Conservation (phyloP, 2,113 vertebrate genomes). For the Neolamprologus tretocephalus region DNA sequence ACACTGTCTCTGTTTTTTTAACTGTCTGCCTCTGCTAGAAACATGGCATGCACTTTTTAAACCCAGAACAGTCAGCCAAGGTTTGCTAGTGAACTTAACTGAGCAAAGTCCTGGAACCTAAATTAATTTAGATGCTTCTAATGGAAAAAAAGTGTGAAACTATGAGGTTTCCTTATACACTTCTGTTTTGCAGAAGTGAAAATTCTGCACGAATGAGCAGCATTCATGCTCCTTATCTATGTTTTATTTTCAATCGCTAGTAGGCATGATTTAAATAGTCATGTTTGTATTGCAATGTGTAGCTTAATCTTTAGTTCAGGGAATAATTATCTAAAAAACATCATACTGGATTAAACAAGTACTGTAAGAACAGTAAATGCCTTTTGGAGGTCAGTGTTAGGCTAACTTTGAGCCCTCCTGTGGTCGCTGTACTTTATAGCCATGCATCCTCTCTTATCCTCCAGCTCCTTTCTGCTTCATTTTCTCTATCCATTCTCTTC, state of each 20-base stretch:
- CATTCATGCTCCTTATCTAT: neutral
- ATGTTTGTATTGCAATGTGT: neutral
- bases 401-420: slow-evolving; percentile 9
- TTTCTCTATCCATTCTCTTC: slow-evolving; percentile 4
- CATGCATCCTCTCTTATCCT: slow-evolving; percentile 24
- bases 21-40: neutral
- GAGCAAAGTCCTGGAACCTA: neutral
- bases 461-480: neutral
- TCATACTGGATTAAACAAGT: neutral
- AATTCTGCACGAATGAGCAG: neutral
- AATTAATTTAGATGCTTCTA: neutral
- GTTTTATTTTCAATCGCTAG: neutral
- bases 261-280: neutral
- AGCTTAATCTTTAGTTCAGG: neutral
- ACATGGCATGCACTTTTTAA: neutral
- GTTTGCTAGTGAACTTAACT: neutral
- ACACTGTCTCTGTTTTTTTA: neutral
- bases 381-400: neutral
- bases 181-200: neutral
- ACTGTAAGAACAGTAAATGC: neutral
- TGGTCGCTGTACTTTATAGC: neutral
- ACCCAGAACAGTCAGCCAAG: neutral
- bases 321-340: neutral
- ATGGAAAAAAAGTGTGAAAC: neutral
- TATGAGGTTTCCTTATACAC: neutral